Conservation (phyloP, 2,888 invertebrate species). For the Odiellus spinosus region DNA sequence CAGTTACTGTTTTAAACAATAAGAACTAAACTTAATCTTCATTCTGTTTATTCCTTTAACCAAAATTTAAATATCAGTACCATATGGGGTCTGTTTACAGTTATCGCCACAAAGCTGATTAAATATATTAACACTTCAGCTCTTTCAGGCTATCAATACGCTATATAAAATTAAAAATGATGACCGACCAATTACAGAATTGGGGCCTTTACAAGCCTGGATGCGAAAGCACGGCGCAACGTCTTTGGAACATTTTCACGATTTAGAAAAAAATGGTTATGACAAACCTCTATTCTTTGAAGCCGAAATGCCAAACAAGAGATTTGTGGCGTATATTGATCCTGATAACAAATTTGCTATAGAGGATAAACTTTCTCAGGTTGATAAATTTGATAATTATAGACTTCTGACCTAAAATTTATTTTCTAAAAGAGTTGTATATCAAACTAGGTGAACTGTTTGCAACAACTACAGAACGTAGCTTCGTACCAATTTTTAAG, state of each 20-base stretch:
- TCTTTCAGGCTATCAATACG: constrained; percentile 73
- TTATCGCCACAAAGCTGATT: too few relatives aligned
- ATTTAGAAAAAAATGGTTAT: constrained; percentile 44
- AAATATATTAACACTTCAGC: too few relatives aligned
- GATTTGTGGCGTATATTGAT: constrained; percentile 86
- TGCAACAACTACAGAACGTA: constrained; percentile 81
- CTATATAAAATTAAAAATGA: constrained; percentile 64
- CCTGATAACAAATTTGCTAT: constrained; percentile 70
- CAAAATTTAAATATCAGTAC: too few relatives aligned
- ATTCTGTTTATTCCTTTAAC: too few relatives aligned
- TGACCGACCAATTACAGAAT: constrained; percentile 55
- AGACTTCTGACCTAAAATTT: constrained; percentile 26
- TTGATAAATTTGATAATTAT: not conserved
- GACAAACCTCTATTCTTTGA: constrained; percentile 64
- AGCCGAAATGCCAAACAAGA: constrained; percentile 68
- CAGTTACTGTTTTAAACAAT: too few relatives aligned
- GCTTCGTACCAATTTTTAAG: constrained; percentile 82
- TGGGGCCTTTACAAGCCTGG: constrained; percentile 82
- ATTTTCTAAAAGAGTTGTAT: constrained; percentile 6
- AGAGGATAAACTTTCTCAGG: constrained; percentile 88
- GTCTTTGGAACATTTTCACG: constrained; percentile 65
- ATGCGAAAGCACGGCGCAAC: constrained; percentile 67
- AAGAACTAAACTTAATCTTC: too few relatives aligned
- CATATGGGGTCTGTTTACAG: too few relatives aligned
- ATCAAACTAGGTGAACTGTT: constrained; percentile 54